A percentile compares a stretch with the other conserved stretches of the same genome.
Evolutionary conservation across 2,888 invertebrate species (phyloP).

Genomic region (Stenoptilia bipunctidactyla): DNA sequence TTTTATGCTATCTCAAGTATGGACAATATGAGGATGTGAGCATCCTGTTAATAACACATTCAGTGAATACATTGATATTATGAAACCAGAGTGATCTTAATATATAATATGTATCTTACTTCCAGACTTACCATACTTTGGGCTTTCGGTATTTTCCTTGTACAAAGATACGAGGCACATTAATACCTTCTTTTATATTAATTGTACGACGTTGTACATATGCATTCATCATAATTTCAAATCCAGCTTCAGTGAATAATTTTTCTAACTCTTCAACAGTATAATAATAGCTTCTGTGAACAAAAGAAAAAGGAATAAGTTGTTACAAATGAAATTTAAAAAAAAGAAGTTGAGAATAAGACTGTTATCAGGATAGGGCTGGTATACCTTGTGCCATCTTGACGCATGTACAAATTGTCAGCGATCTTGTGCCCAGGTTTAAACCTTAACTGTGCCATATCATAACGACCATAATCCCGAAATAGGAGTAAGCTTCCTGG

Average conservation of each 20-base stretch:
- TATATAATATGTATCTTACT: too few species aligned
- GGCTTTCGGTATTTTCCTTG: slow-evolving; percentile 87
- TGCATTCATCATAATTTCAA: slow-evolving; percentile 75
- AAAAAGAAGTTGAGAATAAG: background rate
- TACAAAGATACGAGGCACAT: slow-evolving; percentile 93
- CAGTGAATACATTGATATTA: too few species aligned
- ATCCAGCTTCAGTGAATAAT: slow-evolving; percentile 79
- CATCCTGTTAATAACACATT: too few species aligned
- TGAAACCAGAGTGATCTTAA: too few species aligned
- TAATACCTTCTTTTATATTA: slow-evolving; percentile 91
- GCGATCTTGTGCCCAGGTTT: slow-evolving; percentile 91
- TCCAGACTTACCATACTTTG: background rate
- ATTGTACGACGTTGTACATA: slow-evolving; percentile 92
- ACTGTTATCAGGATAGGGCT: background rate
- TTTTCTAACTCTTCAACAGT: slow-evolving; percentile 76
- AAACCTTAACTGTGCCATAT: slow-evolving; percentile 96
- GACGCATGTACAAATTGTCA: slow-evolving; percentile 94
- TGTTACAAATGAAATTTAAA: too few species aligned
- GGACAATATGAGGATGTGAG: too few species aligned
- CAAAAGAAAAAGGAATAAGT: too few species aligned
- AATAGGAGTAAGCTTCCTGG: slow-evolving; percentile 88
- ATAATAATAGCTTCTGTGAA: slow-evolving; percentile 83
- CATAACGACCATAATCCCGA: slow-evolving; percentile 94
- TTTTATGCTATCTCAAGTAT: too few species aligned
- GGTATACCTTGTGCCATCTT: slow-evolving; percentile 90